Base-by-base conservation (phyloP, 2,113 vertebrate species). In the Ailurus styani region DNA sequence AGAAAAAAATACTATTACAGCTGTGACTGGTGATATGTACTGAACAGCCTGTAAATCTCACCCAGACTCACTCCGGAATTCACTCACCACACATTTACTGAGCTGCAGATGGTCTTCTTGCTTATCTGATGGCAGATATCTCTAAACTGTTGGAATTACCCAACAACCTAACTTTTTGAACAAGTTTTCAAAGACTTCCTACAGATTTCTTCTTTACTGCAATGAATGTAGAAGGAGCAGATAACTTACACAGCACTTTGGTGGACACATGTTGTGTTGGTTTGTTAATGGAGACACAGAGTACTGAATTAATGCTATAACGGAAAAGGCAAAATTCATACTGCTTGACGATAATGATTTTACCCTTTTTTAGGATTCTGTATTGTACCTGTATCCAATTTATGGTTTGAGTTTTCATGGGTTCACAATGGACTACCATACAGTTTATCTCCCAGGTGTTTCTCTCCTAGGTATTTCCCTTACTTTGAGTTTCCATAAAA, bases 1-100 rank as follows among this genome's bases (percentile, higher is more conserved):
- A 47, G 79, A 91, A 90, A 98, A 78, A 89, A 92, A 92, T 31
- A 72, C 93, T 57, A 27, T 92, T 97, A 60, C 20, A 97, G 85
- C 91, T 98, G 79, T 89, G 54, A 62, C 45, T 97, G 91, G 64
- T 78, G 95, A 96, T 85, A 86, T 57, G 92, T 91, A 31, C 29
- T 57, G 62, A 97, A 64, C 75, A 98, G 97, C 86, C 96, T 86
- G 54, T 90, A 89, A 42, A 93, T 81, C 75, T 54, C 90, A 93
- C 45, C 55, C 70, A 37, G 10, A 52, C 14, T 66, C 94, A 77
- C 92, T 96, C 94, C 82, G 52, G 54, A 95, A 98, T 98, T 98
- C 75, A 73, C 40, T 88, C 70, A 88, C 82, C 47, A 82, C 87
- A 96, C 9, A 0, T 96, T 83, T 95, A 34, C 64, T 95, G 66